Evolutionary conservation across 2,888 invertebrate genomes (phyloP).

Genomic region (Heteromurus nitidus): DNA sequence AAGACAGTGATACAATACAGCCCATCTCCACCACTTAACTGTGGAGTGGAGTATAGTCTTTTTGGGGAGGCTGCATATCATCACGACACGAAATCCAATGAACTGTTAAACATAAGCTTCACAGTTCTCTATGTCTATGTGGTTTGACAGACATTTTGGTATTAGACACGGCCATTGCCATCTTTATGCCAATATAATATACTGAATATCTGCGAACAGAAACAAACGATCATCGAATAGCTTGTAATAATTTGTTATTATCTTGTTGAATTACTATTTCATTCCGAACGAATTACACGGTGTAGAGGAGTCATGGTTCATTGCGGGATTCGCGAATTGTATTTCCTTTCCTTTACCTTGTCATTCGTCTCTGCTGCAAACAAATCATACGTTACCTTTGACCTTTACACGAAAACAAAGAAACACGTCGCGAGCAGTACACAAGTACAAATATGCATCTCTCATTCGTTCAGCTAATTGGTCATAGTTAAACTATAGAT

Average conservation of each 20-base stretch:
- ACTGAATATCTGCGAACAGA: not conserved
- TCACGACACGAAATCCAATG: no score
- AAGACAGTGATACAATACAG: no score
- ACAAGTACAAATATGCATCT: slow-evolving; percentile 25
- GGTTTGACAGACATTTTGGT: not conserved
- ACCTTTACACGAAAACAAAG: slow-evolving; percentile 40
- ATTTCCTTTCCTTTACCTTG: no score
- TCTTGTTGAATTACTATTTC: slow-evolving; percentile 8
- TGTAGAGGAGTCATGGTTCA: slow-evolving; percentile 31
- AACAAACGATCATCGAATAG: not conserved
- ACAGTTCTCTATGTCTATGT: not conserved
- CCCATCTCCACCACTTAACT: no score
- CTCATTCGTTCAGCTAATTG: slow-evolving; percentile 36
- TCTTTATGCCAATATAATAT: not conserved
- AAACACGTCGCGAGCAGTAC: no score
- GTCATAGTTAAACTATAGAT: slow-evolving; percentile 20
- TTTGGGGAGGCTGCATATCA: no score
- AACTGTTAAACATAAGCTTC: not conserved
- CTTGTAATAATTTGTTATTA: not conserved
- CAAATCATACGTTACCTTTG: slow-evolving; percentile 56
- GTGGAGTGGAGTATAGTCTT: no score
- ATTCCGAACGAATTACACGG: slow-evolving; percentile 43
- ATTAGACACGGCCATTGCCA: not conserved
- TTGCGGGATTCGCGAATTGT: slow-evolving; percentile 41
- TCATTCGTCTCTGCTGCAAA: slow-evolving; percentile 20